Evolutionary conservation across 2,797 vertebrate species (phyloP), one percentile per base, ranked within the genome.

Genomic region (Odontamblyopus lacepedii): DNA sequence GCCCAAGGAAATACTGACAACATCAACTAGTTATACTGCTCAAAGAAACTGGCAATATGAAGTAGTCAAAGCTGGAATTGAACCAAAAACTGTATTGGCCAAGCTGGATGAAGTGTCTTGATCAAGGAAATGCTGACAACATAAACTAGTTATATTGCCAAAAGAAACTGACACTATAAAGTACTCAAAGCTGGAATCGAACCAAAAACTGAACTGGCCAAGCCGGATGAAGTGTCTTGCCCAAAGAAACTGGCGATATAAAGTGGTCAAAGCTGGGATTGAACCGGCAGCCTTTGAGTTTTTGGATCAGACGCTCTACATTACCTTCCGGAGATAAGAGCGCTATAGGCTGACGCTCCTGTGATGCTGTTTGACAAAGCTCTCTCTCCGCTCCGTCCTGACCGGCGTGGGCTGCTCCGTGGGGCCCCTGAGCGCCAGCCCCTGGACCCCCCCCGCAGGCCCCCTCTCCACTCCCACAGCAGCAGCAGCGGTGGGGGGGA

Each of bases 311-410:
- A 44, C 41, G 13, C 41, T 13, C 2, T 12, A 44, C 11, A 13
- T 13, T 44, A 13, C 41, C 12, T 11, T 44, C 41, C 41, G 13
- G 3, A 44, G 41, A 44, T 44, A 44, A 13, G 1, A 3, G 11
- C 41, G 41, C 63, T 65, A 94, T 76, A 94, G 83, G 82, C 93
- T 94, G 55, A 93, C 83, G 53, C 92, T 94, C 74, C 93, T 85
- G 79, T 93, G 88, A 76, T 94, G 93, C 78, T 92, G 92, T 67
- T 93, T 94, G 41, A 91, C 68, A 18, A 93, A 92, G 71, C 81
- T 83, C 70, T 87, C 90, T 72, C 89, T 87, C 57, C 76, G 85
- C 59, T 88, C 87, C 8, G 75, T 80, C 18, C 77, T 78, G 2
- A 38, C 74, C 0, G 18, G 30, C 4, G 12, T 69, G 27, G 12